Evolutionary conservation across 2,888 invertebrate genomes (phyloP), one percentile per base, ranked within the genome.

Genomic region (Archaeoteleia sp.): DNA sequence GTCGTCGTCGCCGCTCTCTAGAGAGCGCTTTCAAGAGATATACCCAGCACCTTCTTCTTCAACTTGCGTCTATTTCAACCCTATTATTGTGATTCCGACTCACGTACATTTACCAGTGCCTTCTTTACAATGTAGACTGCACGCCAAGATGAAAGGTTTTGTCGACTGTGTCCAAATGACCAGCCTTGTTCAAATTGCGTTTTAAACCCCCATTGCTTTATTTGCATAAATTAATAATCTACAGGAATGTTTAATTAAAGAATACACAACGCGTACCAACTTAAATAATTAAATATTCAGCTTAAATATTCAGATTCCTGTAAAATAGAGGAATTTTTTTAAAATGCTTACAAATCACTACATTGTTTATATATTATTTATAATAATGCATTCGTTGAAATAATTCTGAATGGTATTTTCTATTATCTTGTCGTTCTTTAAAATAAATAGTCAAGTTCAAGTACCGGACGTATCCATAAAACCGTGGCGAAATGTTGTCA

Each of bases 401-500:
- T n/a, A n/a, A n/a, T n/a, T n/a, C n/a, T n/a, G n/a, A n/a, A 20
- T 20, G 5, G 2, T 20, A 20, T 20, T 20, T 20, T 20, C 2
- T 5, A 20, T 2, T 20, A 4, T 20, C 20, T 20, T 20, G 3
- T 20, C 20, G 3, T 2, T 5, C 3, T 20, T 20, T 20, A 34
- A 34, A 43, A 40, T 25, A 14, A 48, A 40, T 29, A 48, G 30
- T 29, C 57, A 57, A 57, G 57, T 57, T 57, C 57, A 57, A 57
- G 48, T 48, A 40, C 48, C 40, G 34, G 25, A 48, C 40, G 48
- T 40, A 48, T 48, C 32, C 40, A 57, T 40, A 57, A 57, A 48
- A 57, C 48, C 57, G 48, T 57, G 34, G 57, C 40, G 48, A 46
- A 57, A 46, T 46, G 46, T 55, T 55, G 55, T 57, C 57, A 57